Base-by-base conservation (phyloP, 2,888 invertebrate genomes). In the Laspeyria flexula region DNA sequence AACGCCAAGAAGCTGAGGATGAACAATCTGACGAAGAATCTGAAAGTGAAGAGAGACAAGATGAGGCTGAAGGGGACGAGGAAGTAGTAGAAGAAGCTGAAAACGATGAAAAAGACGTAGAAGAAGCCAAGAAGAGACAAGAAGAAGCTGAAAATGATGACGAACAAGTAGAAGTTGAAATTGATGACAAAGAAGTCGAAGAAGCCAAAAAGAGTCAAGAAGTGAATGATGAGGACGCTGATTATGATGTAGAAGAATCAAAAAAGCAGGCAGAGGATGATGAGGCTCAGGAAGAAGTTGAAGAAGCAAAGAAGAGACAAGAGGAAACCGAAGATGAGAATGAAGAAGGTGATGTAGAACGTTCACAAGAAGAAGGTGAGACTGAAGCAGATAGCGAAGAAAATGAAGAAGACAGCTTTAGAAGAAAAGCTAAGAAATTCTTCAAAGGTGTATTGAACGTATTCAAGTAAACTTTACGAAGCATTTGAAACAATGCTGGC, bases 371-470 rank as follows among this genome's bases (percentile, higher is more conserved):
- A 15, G 40, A 46, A 27, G 48, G 45, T 16, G 54, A 38, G 25
- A 11, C 3, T 12, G 38, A 25, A 9, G 43, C 39, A 0, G 56
- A 60, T 12, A 46, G 33, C 13, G 52, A 53, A 13, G 27, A 46
- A 18, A 46, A n/a, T 13, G 51, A 56, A 35, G 47, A 50, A 38
- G 60, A 51, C 43, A 45, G 6, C 15, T 51, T 29, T 16, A 50
- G 6, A 27, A 55, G 42, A n/a, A 23, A 41, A 58, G 37, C 53
- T 23, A 59, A 43, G 35, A 65, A 60, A 37, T 78, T 86, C 52
- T 83, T 85, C 59, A 77, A 65, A 47, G 75, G 73, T 50, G 59
- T 88, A 27, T 74, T 82, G 38, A 77, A 76, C 64, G 60, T 73
- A 52, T 72, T 76, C 31, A 75, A 74, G 50, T 87, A 70, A 64